These are phyloP conservation scores for Drosophila pseudotakahashii DNA, from an alignment of 2,888 invertebrate genomes.

Conservation along the genomic window DNA sequence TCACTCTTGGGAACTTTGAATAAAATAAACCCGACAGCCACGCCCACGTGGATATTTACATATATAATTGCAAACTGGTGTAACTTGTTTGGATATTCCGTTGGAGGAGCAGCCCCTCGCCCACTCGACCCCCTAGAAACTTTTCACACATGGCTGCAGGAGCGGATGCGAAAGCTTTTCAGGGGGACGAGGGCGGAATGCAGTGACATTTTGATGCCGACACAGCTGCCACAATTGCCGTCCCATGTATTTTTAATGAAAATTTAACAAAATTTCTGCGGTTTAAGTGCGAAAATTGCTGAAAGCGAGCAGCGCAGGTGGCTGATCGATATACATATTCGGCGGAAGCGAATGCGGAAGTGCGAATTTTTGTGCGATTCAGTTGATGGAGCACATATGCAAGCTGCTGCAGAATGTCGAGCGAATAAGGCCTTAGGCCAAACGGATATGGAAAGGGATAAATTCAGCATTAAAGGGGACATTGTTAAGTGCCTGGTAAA, in stretches of 20 bases:
- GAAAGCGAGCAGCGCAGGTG: constrained; percentile 22
- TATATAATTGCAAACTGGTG: constrained; percentile 70
- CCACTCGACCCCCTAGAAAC: constrained; percentile 7
- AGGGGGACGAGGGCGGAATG: constrained; percentile 13
- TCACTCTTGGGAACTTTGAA: background rate
- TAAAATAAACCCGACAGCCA: constrained; percentile 17
- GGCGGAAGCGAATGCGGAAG: constrained; percentile 70
- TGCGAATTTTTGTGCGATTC: constrained; percentile 72
- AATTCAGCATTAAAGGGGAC: constrained; percentile 43
- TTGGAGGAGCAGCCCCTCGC: constrained; percentile 10
- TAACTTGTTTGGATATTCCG: constrained; percentile 51
- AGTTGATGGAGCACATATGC: constrained; percentile 71
- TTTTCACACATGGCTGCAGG: constrained; percentile 23
- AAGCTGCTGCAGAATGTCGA: constrained; percentile 25
- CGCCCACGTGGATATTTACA: constrained; percentile 48
- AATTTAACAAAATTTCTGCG: constrained; percentile 74
- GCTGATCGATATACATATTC: constrained; percentile 49
- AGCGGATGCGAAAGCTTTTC: constrained; percentile 56
- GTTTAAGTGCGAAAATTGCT: constrained; percentile 70
- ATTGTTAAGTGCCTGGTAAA: constrained; percentile 57
- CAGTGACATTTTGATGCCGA: constrained; percentile 66
- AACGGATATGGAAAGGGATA: constrained; percentile 47
- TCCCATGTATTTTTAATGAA: constrained; percentile 68
- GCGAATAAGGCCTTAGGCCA: constrained; percentile 27
- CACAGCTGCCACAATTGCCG: constrained; percentile 46